Conservation (phyloP, 1,140 invertebrate genomes). For the Cyphomyrmex costatus region DNA sequence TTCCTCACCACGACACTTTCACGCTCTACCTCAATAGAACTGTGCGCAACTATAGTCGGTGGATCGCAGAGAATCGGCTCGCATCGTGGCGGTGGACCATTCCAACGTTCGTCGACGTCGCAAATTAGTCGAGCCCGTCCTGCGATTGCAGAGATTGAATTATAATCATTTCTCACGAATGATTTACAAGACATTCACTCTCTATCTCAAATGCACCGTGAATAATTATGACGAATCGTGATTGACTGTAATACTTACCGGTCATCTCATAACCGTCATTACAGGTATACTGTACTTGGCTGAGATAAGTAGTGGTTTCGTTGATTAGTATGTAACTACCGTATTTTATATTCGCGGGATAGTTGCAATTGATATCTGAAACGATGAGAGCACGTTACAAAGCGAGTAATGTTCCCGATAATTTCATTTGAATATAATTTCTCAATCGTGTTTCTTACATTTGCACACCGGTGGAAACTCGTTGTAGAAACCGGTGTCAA, state of each 20-base stretch:
- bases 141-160: slow-evolving; percentile 56
- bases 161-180: slow-evolving; percentile 2
- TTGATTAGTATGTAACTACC: slow-evolving; percentile 94
- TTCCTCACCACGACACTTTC: slow-evolving; percentile 24
- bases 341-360: slow-evolving; percentile 94
- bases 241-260: slow-evolving; percentile 80
- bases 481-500: slow-evolving; percentile 97
- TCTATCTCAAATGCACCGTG: neutral
- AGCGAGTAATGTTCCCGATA: slow-evolving; percentile 13
- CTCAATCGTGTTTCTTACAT: slow-evolving; percentile 89
- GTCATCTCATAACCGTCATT: slow-evolving; percentile 94
- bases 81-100: slow-evolving; percentile 96
- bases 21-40: slow-evolving; percentile 87
- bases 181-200: neutral
- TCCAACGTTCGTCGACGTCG: slow-evolving; percentile 97
- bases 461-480: slow-evolving; percentile 97
- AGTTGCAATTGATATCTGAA: slow-evolving; percentile 95
- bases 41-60: slow-evolving; percentile 91
- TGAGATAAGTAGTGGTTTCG: slow-evolving; percentile 93
- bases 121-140: slow-evolving; percentile 94
- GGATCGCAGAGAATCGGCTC: slow-evolving; percentile 93
- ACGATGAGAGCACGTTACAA: slow-evolving; percentile 3
- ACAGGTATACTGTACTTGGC: slow-evolving; percentile 94
- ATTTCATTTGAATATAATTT: slow-evolving; percentile 34
- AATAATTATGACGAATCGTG: neutral